Conservation (phyloP, 2,113 vertebrate species). For the Xiphophorus hellerii region DNA sequence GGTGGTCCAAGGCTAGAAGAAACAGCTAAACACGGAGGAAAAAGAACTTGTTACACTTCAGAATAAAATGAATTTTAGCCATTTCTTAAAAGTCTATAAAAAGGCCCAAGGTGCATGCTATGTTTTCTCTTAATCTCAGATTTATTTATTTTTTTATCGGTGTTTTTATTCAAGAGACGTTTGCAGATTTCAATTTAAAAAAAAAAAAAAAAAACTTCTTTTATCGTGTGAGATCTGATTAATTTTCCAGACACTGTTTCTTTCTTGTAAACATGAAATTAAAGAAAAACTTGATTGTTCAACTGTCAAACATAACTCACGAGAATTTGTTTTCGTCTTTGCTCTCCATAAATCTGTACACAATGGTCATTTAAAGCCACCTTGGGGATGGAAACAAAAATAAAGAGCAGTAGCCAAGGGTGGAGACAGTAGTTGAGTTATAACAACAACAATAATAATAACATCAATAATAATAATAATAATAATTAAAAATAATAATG, state of each 20-base stretch:
- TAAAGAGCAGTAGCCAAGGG: constrained; percentile 36
- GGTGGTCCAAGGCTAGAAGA: constrained; percentile 86
- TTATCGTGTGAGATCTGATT: constrained; percentile 74
- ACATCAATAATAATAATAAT: constrained; percentile 56
- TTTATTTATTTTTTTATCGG: constrained; percentile 48
- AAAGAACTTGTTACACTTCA: constrained; percentile 85
- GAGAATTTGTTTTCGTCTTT: constrained; percentile 6
- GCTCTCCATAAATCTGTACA: constrained; percentile 83
- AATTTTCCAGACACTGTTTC: constrained; percentile 40
- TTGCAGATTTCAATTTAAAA: constrained; percentile 61
- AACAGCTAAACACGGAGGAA: constrained; percentile 85
- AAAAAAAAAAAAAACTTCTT: constrained; percentile 72
- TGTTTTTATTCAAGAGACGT: constrained; percentile 80
- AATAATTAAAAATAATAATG: constrained; percentile 75
- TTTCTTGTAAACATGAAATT: constrained; percentile 84
- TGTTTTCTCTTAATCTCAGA: constrained; percentile 68
- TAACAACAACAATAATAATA: constrained; percentile 74
- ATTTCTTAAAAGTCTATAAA: constrained; percentile 81
- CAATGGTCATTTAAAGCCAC: constrained; percentile 73
- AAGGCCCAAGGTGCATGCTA: constrained; percentile 86
- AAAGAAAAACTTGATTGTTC: constrained; percentile 89
- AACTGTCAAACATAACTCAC: constrained; percentile 80
- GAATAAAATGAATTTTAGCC: constrained; percentile 83
- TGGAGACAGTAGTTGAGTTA: constrained; percentile 54
- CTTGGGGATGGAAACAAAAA: constrained; percentile 51